phyloP scores from a whole-genome alignment of 37 sponge, comb jelly and placozoan genomes.

The Bolinopsis microptera region DNA sequence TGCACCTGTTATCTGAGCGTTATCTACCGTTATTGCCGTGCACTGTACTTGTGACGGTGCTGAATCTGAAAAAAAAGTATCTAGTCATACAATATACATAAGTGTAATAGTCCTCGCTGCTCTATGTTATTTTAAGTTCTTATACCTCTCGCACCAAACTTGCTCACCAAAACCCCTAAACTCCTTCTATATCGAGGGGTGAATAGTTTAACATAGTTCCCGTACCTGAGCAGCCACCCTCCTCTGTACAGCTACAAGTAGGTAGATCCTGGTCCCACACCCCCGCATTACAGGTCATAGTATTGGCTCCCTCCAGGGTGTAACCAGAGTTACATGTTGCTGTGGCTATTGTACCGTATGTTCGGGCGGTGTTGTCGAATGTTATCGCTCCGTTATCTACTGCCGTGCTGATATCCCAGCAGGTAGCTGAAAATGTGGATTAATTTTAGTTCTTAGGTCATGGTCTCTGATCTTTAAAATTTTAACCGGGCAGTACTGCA shows the following conservation, averaged over 20 bases:
- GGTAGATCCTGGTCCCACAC: not conserved
- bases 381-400: not conserved
- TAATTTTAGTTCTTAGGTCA: too few species aligned
- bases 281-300: not conserved
- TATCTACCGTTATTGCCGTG: not conserved
- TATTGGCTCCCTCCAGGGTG: not conserved
- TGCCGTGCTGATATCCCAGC: constrained; percentile 3
- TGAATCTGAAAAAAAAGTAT: too few species aligned
- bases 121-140: too few species aligned
- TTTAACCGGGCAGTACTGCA: too few species aligned
- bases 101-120: too few species aligned
- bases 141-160: too few species aligned
- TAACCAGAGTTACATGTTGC: not conserved
- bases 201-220: too few species aligned
- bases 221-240: not conserved
- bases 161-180: too few species aligned
- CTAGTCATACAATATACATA: too few species aligned
- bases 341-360: not conserved
- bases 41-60: not conserved
- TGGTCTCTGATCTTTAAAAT: too few species aligned
- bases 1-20: not conserved
- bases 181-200: too few species aligned
- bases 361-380: not conserved
- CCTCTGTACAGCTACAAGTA: not conserved
- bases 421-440: not conserved